Base-by-base conservation (phyloP, 1,140 invertebrate species). In the Drosophila dunni region DNA sequence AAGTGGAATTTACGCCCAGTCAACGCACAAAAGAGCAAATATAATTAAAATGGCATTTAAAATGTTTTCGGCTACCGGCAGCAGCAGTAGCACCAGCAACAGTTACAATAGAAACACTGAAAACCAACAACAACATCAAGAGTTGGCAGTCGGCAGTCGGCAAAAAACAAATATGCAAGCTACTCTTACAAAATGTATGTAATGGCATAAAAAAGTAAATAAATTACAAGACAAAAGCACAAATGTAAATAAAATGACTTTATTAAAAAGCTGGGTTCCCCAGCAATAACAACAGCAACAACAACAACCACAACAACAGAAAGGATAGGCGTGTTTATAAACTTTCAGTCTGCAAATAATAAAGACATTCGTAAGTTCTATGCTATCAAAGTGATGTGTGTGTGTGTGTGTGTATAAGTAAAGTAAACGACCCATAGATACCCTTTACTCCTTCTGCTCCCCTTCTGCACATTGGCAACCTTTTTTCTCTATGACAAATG, bases 21-120 rank as follows among this genome's bases (percentile, higher is more conserved):
- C 56, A 79, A 66, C 69, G 51, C 76, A 78, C 68, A 68, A 61
- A 73, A 77, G 81, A 70, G 56, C 83, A 86, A 88, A 88, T 88
- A 83, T 89, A 89, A 88, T 89, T 88, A 89, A 88, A 86, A 88
- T 88, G 79, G 84, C 80, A 88, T 88, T 88, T 88, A 77, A 84
- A 84, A 84, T 84, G 80, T 73, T 79, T 64, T 74, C 56, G 65
- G 53, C 56, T 57, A 75, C 65, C 58, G 66, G 53, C 66, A 48
- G 34, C 57, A 57, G 15, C 44, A 50, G 8, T 44, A 60, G 33
- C 36, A 62, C n/a, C 34, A 45, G 9, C 68, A 71, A 10, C 34
- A 78, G 40, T 69, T 78, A 40, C 45, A 66, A 34, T 61, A 71
- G 42, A 67, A 81, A 36, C 44, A 48, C 34, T n/a, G 17, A 20